Percentiles rank a stretch among this genome's conserved stretches.
phyloP scores from a whole-genome alignment of 2,888 invertebrate genomes.

The Agrypnus murinus region DNA sequence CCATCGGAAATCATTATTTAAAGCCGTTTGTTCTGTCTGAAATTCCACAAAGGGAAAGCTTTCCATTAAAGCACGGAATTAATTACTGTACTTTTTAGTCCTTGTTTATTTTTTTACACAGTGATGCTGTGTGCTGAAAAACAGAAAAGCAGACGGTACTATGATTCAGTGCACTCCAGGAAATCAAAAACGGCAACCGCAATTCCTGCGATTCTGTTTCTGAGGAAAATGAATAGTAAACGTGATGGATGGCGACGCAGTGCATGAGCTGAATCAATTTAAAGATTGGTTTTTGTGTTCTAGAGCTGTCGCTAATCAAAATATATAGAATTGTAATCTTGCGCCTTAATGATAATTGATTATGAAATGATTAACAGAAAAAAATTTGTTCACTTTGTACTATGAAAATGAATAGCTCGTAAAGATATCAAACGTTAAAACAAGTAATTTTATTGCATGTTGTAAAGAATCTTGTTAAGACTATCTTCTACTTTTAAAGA shows the following conservation, averaged over 20 bases:
- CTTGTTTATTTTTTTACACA: constrained; percentile 36
- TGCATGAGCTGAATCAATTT: constrained; percentile 9
- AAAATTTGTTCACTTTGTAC: too few relatives aligned
- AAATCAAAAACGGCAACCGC: constrained; percentile 30
- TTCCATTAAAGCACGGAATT: constrained; percentile 42
- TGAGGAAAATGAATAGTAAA: constrained; percentile 14
- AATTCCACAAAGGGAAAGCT: constrained; percentile 26
- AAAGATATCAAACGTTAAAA: too few relatives aligned
- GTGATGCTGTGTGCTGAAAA: constrained; percentile 8
- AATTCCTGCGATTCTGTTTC: constrained; percentile 20
- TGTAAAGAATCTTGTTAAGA: too few relatives aligned
- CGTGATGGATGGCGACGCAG: constrained; percentile 10
- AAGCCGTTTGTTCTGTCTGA: constrained; percentile 39
- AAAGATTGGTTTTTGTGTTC: not conserved
- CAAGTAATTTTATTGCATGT: too few relatives aligned
- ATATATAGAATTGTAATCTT: too few relatives aligned
- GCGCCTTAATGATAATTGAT: too few relatives aligned
- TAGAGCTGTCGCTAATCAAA: not conserved
- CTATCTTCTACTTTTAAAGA: too few relatives aligned
- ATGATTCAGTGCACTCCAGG: constrained; percentile 26
- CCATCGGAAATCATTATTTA: constrained; percentile 45
- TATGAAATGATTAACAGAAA: too few relatives aligned
- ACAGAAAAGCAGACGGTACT: constrained; percentile 15
- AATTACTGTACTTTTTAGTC: constrained; percentile 42
- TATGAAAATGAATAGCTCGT: too few relatives aligned